Percentiles rank a stretch among this genome's conserved stretches.
These are phyloP conservation scores for Corythornis leucogaster DNA, from an alignment of 2,797 vertebrate species.

Conservation along the genomic window DNA sequence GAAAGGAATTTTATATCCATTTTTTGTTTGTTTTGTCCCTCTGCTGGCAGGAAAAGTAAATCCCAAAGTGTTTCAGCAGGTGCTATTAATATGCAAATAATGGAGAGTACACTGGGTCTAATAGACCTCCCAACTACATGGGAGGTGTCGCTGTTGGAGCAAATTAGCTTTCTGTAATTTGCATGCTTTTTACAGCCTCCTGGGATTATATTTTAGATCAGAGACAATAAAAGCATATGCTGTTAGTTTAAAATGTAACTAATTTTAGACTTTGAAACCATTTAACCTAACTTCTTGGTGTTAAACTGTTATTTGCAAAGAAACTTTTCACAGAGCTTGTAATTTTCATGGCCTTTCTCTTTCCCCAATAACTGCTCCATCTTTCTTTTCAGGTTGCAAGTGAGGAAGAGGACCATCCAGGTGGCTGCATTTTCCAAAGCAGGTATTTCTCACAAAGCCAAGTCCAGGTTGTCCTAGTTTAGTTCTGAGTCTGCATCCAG, in stretches of 20 bases:
- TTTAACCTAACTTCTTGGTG: slow-evolving; percentile 76
- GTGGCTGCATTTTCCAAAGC: not conserved
- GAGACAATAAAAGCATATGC: slow-evolving; percentile 83
- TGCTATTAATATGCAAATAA: slow-evolving; percentile 86
- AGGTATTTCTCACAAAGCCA: not conserved
- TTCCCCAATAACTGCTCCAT: slow-evolving; percentile 41
- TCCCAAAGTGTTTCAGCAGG: slow-evolving; percentile 83
- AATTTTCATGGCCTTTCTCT: slow-evolving; percentile 62
- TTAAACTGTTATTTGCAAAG: slow-evolving; percentile 74
- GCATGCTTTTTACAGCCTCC: slow-evolving; percentile 80
- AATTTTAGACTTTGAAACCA: slow-evolving; percentile 81
- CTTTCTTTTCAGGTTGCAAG: slow-evolving; percentile 34
- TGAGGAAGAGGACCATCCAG: slow-evolving; percentile 30
- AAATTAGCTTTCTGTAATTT: slow-evolving; percentile 84
- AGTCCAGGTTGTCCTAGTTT: not conserved
- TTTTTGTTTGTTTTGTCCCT: slow-evolving; percentile 75
- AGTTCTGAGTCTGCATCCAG: not conserved
- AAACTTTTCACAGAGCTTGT: slow-evolving; percentile 70
- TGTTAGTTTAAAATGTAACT: slow-evolving; percentile 79
- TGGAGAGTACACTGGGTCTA: slow-evolving; percentile 76
- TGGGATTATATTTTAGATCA: slow-evolving; percentile 84
- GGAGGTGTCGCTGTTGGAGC: slow-evolving; percentile 81
- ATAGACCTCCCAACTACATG: slow-evolving; percentile 83
- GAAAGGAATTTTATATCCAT: slow-evolving; percentile 67
- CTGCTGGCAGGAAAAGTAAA: slow-evolving; percentile 80